Evolutionary conservation across 2,888 invertebrate species (phyloP), one percentile per base, ranked within the genome.

Genomic region (Anagyrus pseudococci): DNA sequence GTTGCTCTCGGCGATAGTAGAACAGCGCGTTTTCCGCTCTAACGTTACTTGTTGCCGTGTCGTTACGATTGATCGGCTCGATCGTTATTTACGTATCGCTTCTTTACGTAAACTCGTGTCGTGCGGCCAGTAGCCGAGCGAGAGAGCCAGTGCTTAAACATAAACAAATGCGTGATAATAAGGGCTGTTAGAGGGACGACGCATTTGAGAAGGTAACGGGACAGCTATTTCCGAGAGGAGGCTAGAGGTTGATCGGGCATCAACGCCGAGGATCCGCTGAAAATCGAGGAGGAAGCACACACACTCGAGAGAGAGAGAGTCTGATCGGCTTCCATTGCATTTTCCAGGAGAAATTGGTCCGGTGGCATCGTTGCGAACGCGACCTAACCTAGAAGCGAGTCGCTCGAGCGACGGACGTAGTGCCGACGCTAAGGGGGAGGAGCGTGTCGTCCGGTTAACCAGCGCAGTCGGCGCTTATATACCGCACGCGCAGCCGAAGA

Each of bases 381-480:
- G n/a, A n/a, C n/a, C n/a, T n/a, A n/a, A n/a, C n/a, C n/a, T n/a
- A n/a, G n/a, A n/a, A n/a, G n/a, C n/a, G n/a, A n/a, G n/a, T n/a
- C n/a, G n/a, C n/a, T n/a, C n/a, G n/a, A n/a, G n/a, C n/a, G n/a
- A n/a, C n/a, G n/a, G n/a, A n/a, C n/a, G n/a, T n/a, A n/a, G n/a
- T n/a, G n/a, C n/a, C n/a, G n/a, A n/a, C n/a, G n/a, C n/a, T n/a
- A n/a, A n/a, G n/a, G n/a, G n/a, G n/a, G n/a, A n/a, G n/a, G n/a
- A n/a, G n/a, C n/a, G n/a, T n/a, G n/a, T n/a, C 41, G 26, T 19
- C 13, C 4, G 25, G 23, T 48, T 20, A 25, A 61, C 48, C 17
- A 43, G 26, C 26, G 58, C 41, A 44, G 62, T 59, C 4, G n/a
- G 29, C 44, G 2, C 7, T 7, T 20, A 20, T 17, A 20, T n/a